Base-by-base conservation (phyloP, 1,140 invertebrate species). In the Drosophila ohnishii region DNA sequence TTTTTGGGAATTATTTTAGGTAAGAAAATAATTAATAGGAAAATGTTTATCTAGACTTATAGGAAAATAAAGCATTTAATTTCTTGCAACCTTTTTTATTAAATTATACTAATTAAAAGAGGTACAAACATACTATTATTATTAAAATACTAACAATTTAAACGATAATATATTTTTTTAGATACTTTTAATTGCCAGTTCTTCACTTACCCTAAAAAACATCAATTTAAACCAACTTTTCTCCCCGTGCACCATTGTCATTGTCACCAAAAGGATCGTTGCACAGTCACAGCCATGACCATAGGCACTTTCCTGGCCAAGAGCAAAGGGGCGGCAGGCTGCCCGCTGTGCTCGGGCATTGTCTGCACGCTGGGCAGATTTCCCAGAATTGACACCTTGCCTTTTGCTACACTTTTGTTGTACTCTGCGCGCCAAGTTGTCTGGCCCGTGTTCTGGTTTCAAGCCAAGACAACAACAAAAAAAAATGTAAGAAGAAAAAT, bases 311-410 rank as follows among this genome's bases (percentile, higher is more conserved):
- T 71, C 57, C 66, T 80, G 73, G 72, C 72, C 73, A 60, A 57
- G 55, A 61, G 74, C 53, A 9, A 55, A 61, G 60, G 14, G 73
- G 25, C 47, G 16, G 16, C 16, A 14, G 40, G 22, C 40, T 34
- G 14, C 82, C 82, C 83, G 82, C 78, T 86, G 82, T 48, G 82
- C 55, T 1, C 39, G 42, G 61, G 62, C 70, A 75, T 79, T 60
- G 70, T 75, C 74, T 76, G 80, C 58, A 32, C 60, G 69, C 75
- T 85, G 77, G 48, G 80, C 78, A 78, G 78, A 87, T 86, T 85
- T 85, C 82, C 82, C 82, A 85, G 82, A 85, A 85, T 65, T 82
- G 78, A 85, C 82, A 85, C 82, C 82, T 85, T 87, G 82, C 75
- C 78, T 80, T 61, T 74, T 85, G 82, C 82, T 85, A 86, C 83